phyloP scores from a whole-genome alignment of 2,888 invertebrate species.

The Athalia circularis region DNA sequence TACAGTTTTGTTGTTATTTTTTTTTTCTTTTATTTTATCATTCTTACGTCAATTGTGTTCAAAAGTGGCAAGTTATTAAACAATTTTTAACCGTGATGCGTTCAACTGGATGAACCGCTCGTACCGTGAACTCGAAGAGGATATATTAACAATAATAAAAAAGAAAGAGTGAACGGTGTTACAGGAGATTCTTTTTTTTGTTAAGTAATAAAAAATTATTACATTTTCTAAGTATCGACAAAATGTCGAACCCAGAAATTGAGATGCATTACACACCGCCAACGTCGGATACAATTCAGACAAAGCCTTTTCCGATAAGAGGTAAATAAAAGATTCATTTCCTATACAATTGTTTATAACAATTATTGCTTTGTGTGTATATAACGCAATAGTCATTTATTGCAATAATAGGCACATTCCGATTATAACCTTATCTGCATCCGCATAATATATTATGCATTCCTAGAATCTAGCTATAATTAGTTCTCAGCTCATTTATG shows the following conservation, averaged over 20 bases:
- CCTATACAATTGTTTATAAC: neutral
- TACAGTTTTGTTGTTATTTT: conserved; percentile 4
- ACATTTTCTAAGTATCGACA: neutral
- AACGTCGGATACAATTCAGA: conserved; percentile 90
- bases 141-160: neutral
- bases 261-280: conserved; percentile 78
- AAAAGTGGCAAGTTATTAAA: too few species aligned
- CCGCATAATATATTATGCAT: neutral
- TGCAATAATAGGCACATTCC: neutral
- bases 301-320: conserved; percentile 91
- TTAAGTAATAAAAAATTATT: neutral
- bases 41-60: neutral
- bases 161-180: conserved; percentile 12
- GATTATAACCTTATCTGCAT: neutral
- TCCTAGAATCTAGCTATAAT: conserved; percentile 24
- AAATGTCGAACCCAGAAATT: conserved; percentile 52
- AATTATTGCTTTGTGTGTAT: neutral
- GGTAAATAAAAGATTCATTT: conserved; percentile 75
- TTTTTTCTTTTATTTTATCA: neutral
- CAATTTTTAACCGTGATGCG: too few species aligned
- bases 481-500: conserved; percentile 17
- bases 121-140: too few species aligned
- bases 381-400: too few species aligned
- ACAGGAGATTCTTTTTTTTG: neutral
- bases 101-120: too few species aligned